Percentiles rank a stretch among this genome's conserved stretches.
Conservation (phyloP, 1,140 invertebrate genomes). For the Cydia splendana region DNA sequence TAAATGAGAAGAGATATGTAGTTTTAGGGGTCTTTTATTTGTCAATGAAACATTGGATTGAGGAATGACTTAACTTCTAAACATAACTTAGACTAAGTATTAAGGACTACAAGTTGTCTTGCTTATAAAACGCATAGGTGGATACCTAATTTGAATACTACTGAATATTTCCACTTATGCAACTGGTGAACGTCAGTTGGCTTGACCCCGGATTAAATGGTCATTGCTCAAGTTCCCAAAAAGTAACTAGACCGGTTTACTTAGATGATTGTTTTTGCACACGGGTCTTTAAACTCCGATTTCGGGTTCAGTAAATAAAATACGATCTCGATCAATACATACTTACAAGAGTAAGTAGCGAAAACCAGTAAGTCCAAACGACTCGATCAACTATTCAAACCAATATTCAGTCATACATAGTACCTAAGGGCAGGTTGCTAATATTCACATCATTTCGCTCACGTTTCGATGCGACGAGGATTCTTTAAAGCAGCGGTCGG, state of each 20-base stretch:
- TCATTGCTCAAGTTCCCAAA: background rate
- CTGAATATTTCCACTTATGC: conserved; percentile 8
- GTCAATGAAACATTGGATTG: too few species aligned
- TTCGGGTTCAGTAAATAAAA: background rate
- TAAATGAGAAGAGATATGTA: too few species aligned
- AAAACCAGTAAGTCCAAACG: too few species aligned
- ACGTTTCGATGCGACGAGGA: too few species aligned
- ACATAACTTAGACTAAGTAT: background rate
- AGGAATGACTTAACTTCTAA: background rate
- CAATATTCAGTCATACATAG: too few species aligned
- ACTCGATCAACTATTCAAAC: too few species aligned
- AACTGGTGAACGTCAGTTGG: background rate
- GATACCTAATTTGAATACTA: background rate
- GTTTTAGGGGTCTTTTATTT: too few species aligned
- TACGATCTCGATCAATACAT: too few species aligned
- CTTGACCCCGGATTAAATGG: conserved; percentile 1
- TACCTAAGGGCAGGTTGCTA: too few species aligned
- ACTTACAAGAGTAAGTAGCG: too few species aligned
- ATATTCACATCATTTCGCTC: too few species aligned
- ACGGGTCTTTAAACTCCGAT: background rate
- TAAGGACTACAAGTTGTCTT: background rate
- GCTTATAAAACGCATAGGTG: background rate
- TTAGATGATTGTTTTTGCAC: background rate
- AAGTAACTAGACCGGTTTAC: background rate
- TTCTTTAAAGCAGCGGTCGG: too few species aligned